Evolutionary conservation across 2,113 vertebrate species (phyloP), one percentile per base, ranked within the genome.

Genomic region (Macquaria ambigua): DNA sequence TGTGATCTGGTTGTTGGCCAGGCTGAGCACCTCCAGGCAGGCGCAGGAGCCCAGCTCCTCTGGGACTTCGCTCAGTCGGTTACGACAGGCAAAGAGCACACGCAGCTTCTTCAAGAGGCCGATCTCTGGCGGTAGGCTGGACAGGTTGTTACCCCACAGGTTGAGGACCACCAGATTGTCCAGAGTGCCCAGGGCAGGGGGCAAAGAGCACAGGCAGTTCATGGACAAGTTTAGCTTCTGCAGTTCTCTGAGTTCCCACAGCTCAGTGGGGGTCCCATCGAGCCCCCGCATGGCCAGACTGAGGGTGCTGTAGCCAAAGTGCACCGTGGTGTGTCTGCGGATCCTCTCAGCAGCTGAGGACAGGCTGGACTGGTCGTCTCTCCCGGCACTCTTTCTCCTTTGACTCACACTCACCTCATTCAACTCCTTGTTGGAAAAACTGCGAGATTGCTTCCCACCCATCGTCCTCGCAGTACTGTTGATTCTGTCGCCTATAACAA

Each of bases 191-290:
- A 99, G 88, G 0, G 94, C 93, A 0, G 98, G 92, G 2, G 97
- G 97, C 63, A 99, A 93, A 5, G 76, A 64, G 61, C 91, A 79
- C 70, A 99, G 92, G 31, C 93, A 96, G 86, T 99, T 99, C 81
- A 95, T 95, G 31, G 98, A 99, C 81, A 99, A 93, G 82, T 99
- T 99, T 81, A 99, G 96, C 80, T 98, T 99, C 92, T 98, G 97
- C 61, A 99, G 93, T 82, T 99, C 97, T 0, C 94, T 78, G 83
- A 99, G 94, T 79, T 97, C 96, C 97, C 98, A 99, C 63, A 99
- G 87, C 80, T 97, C 97, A 8, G 95, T 92, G 0, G 98, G 98
- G 0, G 94, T 68, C 59, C 96, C 96, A 0, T 95, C 95, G 84
- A 98, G 96, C 28, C 97, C 96, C 69, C 96, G 96, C 92, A 97